Evolutionary conservation across 1,140 invertebrate genomes (phyloP), one percentile per base, ranked within the genome.

Genomic region (Formica selysi): DNA sequence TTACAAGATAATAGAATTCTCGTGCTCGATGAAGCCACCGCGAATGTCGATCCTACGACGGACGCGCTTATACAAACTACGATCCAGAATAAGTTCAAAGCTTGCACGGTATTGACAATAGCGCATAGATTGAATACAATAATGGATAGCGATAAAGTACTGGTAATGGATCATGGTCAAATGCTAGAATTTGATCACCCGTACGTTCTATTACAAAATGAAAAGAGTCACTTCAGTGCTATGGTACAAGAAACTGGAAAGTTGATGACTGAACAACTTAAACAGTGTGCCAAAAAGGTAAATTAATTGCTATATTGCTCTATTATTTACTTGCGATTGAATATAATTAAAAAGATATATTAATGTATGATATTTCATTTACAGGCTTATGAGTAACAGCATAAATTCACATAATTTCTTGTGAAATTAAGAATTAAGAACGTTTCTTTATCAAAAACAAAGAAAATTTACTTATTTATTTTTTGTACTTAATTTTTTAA

Each of bases 21-120:
- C 0, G 94, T 98, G 3, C 93, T 98, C 70, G 97, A 98, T 92
- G 97, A 97, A 92, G 97, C 97, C 2, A 97, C 97, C 0, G 97
- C 97, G 0, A 97, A 97, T 84, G 96, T 97, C 38, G 97, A 97
- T 94, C 96, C 96, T 64, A 88, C 90, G 13, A 97, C 97, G 5
- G 97, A 97, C 91, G 92, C 94, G 41, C 91, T 97, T 1, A 97
- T 97, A 84, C 97, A 97, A 89, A 93, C 93, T 13, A 97, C 96
- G 3, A 96, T 97, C 19, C 93, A 96, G 76, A 94, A 94, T 36
- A 96, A 96, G 67, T 97, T 97, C 88, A 93, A 89, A 10, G 91
- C 96, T 54, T 96, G 96, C 85, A 97, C 97, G 0, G 95, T 97
- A 3, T 87, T 97, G 0, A 97, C 97, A 0, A 97, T 96, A 79